Evolutionary conservation across 2,797 vertebrate genomes (phyloP), one percentile per base, ranked within the genome.

Genomic region (Sebastes melanostomus): DNA sequence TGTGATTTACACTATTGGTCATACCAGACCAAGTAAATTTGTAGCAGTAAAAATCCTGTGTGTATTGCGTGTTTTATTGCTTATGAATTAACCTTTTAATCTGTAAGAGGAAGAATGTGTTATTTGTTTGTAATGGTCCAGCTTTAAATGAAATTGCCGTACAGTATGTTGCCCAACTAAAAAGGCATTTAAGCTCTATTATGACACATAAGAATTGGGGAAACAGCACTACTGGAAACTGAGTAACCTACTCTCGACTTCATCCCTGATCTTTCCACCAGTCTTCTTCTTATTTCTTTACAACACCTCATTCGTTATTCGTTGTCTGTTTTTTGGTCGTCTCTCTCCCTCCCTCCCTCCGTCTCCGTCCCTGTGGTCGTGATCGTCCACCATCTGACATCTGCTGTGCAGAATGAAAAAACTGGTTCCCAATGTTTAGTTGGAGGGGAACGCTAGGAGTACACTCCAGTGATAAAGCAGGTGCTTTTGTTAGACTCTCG

Each of bases 401-500:
- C 85, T 87, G 86, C 80, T 66, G 30, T 42, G 67, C 36, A 68
- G 56, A 77, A 71, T 8, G 54, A 77, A 75, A 6, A 70, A 85
- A 83, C 78, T 58, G 32, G 36, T 76, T 84, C 36, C 42, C 65
- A 79, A 27, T 83, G 84, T 88, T 90, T 86, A 86, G 80, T 46
- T 86, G 71, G 60, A 46, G n/a, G 13, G 50, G 75, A 83, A 68
- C 67, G 72, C 36, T 22, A 62, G 69, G 77, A 85, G 72, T 24
- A 38, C 22, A 62, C 42, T 74, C 6, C 81, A 36, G 77, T 84
- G 89, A 86, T 86, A 34, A 78, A 91, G 84, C 87, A 90, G 83
- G 85, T 92, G 90, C 82, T 85, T 84, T 86, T 85, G 72, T 81
- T 75, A 84, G 84, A 84, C 81, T 81, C 83, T 78, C 72, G 85